Evolutionary conservation across 2,113 vertebrate species (phyloP), one percentile per base, ranked within the genome.

Genomic region (Phycodurus eques): DNA sequence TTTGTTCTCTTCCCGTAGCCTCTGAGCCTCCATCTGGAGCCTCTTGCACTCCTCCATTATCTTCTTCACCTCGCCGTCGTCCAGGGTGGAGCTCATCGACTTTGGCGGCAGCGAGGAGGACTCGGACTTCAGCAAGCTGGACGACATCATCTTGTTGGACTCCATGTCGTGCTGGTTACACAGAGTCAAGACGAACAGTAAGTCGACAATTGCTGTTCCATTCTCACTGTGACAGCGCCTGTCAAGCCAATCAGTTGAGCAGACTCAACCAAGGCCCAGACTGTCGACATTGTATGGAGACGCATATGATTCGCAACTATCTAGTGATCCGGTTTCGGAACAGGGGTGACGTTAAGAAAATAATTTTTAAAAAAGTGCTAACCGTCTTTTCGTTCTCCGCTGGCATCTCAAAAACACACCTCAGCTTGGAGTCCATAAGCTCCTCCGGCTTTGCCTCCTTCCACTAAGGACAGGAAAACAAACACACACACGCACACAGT

Each of bases 361-460:
- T 35, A 27, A 5, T 56, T 35, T 17, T 15, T 27, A 65, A n/a
- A 1, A 19, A 35, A n/a, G 33, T 54, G 62, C 94, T 94, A 89
- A 99, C 98, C 85, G 92, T 93, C 93, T 98, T 99, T 84, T 98
- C 98, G 60, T 95, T 98, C 86, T 99, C 98, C 64, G 87, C 88
- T 47, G 97, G 98, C 88, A 98, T 93, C 86, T 99, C 98, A 88
- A 99, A 99, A 88, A 98, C 94, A 93, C 98, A 99, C 89, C 96
- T 94, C 93, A 99, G 95, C 91, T 99, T 99, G 17, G 96, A 99
- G 90, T 99, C 98, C 98, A 99, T 99, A 86, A 99, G 94, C 79
- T 99, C 98, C 71, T 99, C 98, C 0, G 96, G 95, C 79, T 98
- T 99, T 73, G 96, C 98, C 88, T 99, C 98, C 94, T 98, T 99